Base-by-base conservation (phyloP, 2,113 vertebrate species). In the Mugil cephalus region DNA sequence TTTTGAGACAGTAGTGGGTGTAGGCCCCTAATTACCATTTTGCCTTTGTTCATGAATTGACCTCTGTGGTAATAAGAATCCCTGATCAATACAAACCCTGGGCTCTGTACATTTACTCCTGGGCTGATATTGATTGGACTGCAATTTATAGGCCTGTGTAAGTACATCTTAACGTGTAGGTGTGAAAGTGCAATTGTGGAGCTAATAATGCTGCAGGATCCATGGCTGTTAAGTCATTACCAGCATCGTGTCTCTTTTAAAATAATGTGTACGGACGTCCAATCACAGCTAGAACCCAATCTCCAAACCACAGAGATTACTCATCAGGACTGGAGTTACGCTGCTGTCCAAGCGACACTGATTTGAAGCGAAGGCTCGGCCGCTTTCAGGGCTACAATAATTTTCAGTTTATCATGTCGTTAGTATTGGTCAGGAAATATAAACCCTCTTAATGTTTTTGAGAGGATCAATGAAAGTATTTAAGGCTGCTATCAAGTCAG, bases 21-120 rank as follows among this genome's bases (percentile, higher is more conserved):
- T 30, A 17, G 30, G 4, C 10, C n/a, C 24, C 7, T 77, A 61
- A 68, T 80, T 61, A 71, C 24, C 10, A 18, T 46, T 63, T 67
- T 43, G 70, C 45, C 15, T 70, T 56, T 66, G 36, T 7, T 66
- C 53, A 35, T 64, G 53, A 72, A 30, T 56, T 12, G 11, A 35
- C 51, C 46, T 65, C 15, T 61, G 61, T 64, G 36, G 51, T 56
- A 43, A 18, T 36, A 13, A 7, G 15, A 35, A 24, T 36, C 19
- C 1, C 38, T 9, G 36, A 60, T 85, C 66, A n/a, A 46, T 82
- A 30, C 34, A 42, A 30, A 34, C 10, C 6, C 24, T 13, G 1
- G 24, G 47, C 53, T 56, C 50, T 43, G 3, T 13, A 39, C 35
- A 13, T 59, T 53, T 19, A 39, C n/a, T 14, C 10, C 46, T 50